Evolutionary conservation across 2,797 vertebrate genomes (phyloP).

Genomic region (Sebastes diaconus): DNA sequence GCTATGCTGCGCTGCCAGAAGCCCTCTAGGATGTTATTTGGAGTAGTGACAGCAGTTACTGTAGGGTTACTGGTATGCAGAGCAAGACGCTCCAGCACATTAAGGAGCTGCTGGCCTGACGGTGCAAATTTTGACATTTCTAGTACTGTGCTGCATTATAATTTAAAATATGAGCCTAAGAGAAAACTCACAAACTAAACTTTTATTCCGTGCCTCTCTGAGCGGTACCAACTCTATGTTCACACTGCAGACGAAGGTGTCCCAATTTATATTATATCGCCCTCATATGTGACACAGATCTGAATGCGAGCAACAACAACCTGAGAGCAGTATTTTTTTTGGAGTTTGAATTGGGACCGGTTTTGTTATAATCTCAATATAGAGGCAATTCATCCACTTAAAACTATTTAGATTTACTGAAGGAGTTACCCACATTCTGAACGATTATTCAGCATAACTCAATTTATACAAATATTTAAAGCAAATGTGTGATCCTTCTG

Average conservation of each 20-base stretch:
- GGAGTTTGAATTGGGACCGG: background rate
- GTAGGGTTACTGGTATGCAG: constrained; percentile 40
- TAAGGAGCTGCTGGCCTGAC: constrained; percentile 43
- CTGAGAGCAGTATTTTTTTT: constrained; percentile 4
- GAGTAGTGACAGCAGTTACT: constrained; percentile 44
- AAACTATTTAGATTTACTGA: background rate
- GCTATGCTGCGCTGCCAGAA: constrained; percentile 18
- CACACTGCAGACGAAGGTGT: background rate
- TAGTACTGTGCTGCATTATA: constrained; percentile 49
- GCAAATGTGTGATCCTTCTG: background rate
- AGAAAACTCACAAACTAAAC: constrained; percentile 18
- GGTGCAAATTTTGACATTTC: constrained; percentile 62
- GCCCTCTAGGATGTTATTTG: constrained; percentile 30
- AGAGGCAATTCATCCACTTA: background rate
- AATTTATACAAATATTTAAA: background rate
- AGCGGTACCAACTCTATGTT: background rate
- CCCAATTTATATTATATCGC: constrained; percentile 10
- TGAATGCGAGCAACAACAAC: constrained; percentile 19
- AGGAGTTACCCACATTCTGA: background rate
- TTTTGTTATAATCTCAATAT: background rate
- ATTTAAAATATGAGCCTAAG: constrained; percentile 40
- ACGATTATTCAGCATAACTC: background rate
- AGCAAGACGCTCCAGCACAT: constrained; percentile 25
- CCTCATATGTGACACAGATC: constrained; percentile 15
- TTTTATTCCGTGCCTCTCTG: constrained; percentile 19